Evolutionary conservation across 2,113 vertebrate genomes (phyloP).

Genomic region (Rallus limicola): DNA sequence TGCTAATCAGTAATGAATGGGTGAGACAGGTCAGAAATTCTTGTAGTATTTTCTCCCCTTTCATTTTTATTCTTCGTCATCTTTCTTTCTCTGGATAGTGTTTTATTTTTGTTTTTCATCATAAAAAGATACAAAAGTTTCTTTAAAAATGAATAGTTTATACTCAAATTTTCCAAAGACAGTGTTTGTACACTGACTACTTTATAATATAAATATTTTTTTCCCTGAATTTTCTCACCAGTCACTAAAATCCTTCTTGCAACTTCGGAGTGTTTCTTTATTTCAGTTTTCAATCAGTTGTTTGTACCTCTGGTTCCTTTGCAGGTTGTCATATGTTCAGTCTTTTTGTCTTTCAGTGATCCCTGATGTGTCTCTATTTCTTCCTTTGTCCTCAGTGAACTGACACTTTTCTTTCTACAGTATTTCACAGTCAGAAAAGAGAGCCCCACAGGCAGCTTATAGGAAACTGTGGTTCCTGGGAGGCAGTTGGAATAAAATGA

Average conservation of each 20-base stretch:
- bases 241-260: not conserved
- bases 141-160: not conserved
- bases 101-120: not conserved
- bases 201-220: not conserved
- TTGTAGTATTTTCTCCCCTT: not conserved
- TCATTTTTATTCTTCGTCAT: not conserved
- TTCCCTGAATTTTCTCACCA: not conserved
- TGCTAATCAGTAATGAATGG: not conserved
- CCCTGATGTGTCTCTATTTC: not conserved
- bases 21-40: not conserved
- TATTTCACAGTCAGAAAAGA: not conserved
- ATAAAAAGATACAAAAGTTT: not conserved
- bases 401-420: not conserved
- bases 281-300: not conserved
- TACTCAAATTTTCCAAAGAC: not conserved
- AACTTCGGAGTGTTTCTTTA: not conserved
- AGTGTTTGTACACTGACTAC: not conserved
- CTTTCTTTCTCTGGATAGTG: not conserved
- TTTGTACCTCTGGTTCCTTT: not conserved
- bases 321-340: not conserved
- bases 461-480: not conserved
- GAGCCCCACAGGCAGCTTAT: not conserved
- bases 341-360: not conserved
- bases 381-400: not conserved
- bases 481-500: not conserved